Base-by-base conservation (phyloP, 1,140 invertebrate genomes). In the Lethocerus indicus region DNA sequence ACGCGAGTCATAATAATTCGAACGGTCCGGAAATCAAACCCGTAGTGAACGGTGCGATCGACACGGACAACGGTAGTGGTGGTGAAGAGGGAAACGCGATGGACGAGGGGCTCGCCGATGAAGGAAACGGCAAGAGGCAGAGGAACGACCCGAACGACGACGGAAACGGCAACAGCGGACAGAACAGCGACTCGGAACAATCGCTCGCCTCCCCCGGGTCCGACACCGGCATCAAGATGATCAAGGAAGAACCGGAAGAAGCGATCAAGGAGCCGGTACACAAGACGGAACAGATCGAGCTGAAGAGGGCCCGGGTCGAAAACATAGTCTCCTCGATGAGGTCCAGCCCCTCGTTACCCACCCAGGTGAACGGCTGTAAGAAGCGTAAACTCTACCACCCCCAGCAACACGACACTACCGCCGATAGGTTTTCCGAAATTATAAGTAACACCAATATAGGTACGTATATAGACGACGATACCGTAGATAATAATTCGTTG, bases 301-400 rank as follows among this genome's bases (percentile, higher is more conserved):
- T 85, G 54, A 94, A 94, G 66, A 78, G 88, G 54, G 87, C 87
- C 18, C 76, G 90, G 50, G 87, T 94, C 47, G 91, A 95, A 70
- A 91, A 91, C 64, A 93, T 94, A 54, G 86, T 93, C 44, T 88
- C 83, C 45, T 85, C 82, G 42, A 93, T 93, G 83, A 73, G 86
- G 50, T 81, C 83, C 56, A 87, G 84, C 58, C 83, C 86, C 6
- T 78, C 77, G 23, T 71, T 80, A 16, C 71, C 67, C 1, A 68
- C 74, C 4, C 74, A 78, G 63, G 84, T 87, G 48, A 91, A 87
- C 64, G 90, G 85, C 36, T 94, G 85, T 69, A 93, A 93, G 64
- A 96, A 96, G 68, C 74, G 92, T 20, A 97, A 96, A 66, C 72
- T 95, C n/a, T 94, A 94, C 63, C 87, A 94, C 58, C 92, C 92